A percentile compares a stretch with the other conserved stretches of the same genome.
Evolutionary conservation across 1,140 invertebrate genomes (phyloP).

Genomic region (Alviniconcha marisindica): DNA sequence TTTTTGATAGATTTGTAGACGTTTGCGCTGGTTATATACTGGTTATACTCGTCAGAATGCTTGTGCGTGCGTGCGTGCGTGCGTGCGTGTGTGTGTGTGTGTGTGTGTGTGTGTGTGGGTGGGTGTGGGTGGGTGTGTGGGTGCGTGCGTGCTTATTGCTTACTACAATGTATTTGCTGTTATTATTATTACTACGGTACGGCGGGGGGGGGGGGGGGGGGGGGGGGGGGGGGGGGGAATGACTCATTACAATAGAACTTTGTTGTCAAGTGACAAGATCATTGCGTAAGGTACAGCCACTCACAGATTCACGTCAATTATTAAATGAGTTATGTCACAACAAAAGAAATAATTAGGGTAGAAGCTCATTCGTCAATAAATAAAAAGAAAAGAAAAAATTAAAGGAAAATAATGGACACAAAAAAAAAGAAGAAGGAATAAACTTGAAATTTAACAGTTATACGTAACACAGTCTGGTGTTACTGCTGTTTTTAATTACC

Average conservation of each 20-base stretch:
- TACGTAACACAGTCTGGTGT: no score
- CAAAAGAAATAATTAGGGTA: not conserved
- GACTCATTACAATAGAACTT: not conserved
- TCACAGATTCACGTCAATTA: not conserved
- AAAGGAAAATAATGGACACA: no score
- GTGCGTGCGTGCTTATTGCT: not conserved
- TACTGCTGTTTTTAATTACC: no score
- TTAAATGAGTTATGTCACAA: not conserved
- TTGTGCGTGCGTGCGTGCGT: not conserved
- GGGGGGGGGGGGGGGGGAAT: no score
- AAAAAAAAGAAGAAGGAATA: no score
- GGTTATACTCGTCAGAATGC: not conserved
- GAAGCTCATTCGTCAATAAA: not conserved
- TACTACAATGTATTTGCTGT: not conserved
- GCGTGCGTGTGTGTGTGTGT: not conserved
- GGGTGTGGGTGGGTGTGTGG: no score
- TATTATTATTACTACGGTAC: not conserved
- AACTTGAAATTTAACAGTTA: no score
- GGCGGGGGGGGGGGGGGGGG: no score
- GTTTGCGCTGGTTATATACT: no score
- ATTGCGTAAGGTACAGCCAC: not conserved
- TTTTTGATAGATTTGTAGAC: no score
- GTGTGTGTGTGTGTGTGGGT: not conserved
- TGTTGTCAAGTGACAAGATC: no score
- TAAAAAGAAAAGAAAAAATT: no score